Base-by-base conservation (phyloP, 1,140 invertebrate species). In the Harpegnathos saltator region DNA sequence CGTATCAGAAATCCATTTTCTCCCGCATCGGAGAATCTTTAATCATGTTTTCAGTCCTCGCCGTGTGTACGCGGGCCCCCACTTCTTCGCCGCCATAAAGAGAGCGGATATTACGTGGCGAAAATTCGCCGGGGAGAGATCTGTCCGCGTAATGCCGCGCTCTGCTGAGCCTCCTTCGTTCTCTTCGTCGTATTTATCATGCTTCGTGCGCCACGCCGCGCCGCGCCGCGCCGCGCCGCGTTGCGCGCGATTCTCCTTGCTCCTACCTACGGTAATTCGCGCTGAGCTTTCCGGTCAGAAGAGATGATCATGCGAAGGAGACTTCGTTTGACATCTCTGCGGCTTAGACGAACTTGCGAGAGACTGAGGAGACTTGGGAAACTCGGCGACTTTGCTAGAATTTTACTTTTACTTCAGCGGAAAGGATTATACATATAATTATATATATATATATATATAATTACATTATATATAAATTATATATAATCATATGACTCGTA, bases 1-100 rank as follows among this genome's bases (percentile, higher is more conserved):
- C 87, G 91, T 90, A 92, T 93, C 91, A 91, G 91, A 91, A 93
- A 92, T 93, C 92, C 91, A 93, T 93, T 92, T 92, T 92, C 91
- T 91, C 80, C 84, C 56, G 80, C 85, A 88, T 85, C 75, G 84
- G 87, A 81, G 85, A 90, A 93, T 91, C 91, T 90, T 92, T 93
- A 92, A 92, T 93, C 92, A 91, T 90, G 89, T 92, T 93, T 92
- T 90, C 85, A 83, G 66, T 81, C 62, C 44, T 75, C 72, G 52
- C 58, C n/a, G n/a, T n/a, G n/a, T 71, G 74, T 77, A 66, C 61
- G 81, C 38, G 38, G 38, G n/a, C n/a, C 68, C 83, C 72, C 84
- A 78, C 72, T 75, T 87, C 66, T 72, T 84, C 29, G 33, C 63
- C 78, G 58, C 71, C 29, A 59, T 56, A 78, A 58, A 58, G 24